Percentiles rank a stretch among this genome's conserved stretches.
Evolutionary conservation across 92 coral and sea anemone species (phyloP).

Genomic region (Hydrozoanthus gracilis): DNA sequence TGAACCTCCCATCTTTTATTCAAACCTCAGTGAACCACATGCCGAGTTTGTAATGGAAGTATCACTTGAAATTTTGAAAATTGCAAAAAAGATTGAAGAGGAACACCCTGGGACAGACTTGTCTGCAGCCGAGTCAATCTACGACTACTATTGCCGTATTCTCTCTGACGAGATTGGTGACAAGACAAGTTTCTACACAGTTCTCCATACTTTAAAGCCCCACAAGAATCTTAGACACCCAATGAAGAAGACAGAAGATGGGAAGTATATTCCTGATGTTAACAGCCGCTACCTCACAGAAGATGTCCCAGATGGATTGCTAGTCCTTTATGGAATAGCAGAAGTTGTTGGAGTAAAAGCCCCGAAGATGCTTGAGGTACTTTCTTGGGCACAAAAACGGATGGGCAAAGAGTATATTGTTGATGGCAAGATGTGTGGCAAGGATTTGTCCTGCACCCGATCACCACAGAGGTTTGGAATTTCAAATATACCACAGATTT

Average conservation of each 20-base stretch:
- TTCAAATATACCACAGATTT: constrained; percentile 41
- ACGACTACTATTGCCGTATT: constrained; percentile 15
- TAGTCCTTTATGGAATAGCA: constrained; percentile 62
- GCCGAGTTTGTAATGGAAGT: constrained; percentile 45
- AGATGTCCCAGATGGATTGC: constrained; percentile 62
- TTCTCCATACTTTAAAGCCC: constrained; percentile 51
- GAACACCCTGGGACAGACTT: constrained; percentile 16
- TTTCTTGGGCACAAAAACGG: constrained; percentile 58
- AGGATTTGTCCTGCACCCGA: constrained; percentile 57
- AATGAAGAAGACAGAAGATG: constrained; percentile 45
- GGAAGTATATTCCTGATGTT: constrained; percentile 58
- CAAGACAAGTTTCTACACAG: constrained; percentile 54
- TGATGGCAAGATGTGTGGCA: constrained; percentile 51
- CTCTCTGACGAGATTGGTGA: constrained; percentile 57
- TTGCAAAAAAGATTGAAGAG: constrained; percentile 23
- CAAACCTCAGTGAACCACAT: constrained; percentile 46
- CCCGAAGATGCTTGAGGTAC: constrained; percentile 58
- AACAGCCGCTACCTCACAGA: constrained; percentile 63
- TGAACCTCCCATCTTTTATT: constrained; percentile 67
- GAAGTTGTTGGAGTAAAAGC: constrained; percentile 57
- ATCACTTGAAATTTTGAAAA: constrained; percentile 22
- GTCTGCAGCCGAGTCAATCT: constrained; percentile 3
- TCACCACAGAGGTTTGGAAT: constrained; percentile 65
- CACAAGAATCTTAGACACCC: constrained; percentile 64
- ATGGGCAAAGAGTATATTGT: constrained; percentile 63